Base-by-base conservation (phyloP, 2,797 vertebrate species). In the Aphelocoma californica region DNA sequence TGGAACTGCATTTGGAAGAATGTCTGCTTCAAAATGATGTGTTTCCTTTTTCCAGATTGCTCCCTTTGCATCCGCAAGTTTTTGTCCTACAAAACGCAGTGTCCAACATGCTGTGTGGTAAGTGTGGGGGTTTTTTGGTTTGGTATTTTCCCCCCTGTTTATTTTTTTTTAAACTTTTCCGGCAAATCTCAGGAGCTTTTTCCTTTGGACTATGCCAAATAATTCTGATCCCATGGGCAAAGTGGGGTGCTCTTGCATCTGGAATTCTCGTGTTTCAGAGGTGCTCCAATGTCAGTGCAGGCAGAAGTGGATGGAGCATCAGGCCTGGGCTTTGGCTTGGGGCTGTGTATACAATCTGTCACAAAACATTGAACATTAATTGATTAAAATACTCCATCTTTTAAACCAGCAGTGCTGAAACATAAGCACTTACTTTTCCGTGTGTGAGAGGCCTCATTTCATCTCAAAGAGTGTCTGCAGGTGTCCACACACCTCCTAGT, bases 11-110 rank as follows among this genome's bases (percentile, higher is more conserved):
- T 80, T 78, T 72, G 62, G n/a, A 82, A 40, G 34, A 20, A 66
- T 5, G 42, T 23, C 20, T 62, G 12, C 38, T 66, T 48, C 6
- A 70, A 28, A 82, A 23, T 14, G 0, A 4, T 3, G 0, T 18
- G 0, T 96, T 96, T 58, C 92, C 26, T 92, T 81, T 97, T 96
- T 95, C 54, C 98, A 99, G 99, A 99, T 97, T 99, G 99, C 92
- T 99, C 99, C 56, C 98, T 99, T 62, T 99, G 99, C 93, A 99
- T 99, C 97, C 98, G 99, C 88, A 99, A 99, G 97, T 99, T 98
- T 95, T 92, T 99, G 31, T 99, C 98, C 44, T 99, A 98, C 93
- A 99, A 99, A 97, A 97, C 98, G 38, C 98, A 98, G 56, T 99
- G 99, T 96, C 99, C 99, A 51, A 98, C 98, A 12, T 99, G 99